These are phyloP conservation scores for Strix uralensis DNA, from an alignment of 2,113 vertebrate species.

Conservation along the genomic window DNA sequence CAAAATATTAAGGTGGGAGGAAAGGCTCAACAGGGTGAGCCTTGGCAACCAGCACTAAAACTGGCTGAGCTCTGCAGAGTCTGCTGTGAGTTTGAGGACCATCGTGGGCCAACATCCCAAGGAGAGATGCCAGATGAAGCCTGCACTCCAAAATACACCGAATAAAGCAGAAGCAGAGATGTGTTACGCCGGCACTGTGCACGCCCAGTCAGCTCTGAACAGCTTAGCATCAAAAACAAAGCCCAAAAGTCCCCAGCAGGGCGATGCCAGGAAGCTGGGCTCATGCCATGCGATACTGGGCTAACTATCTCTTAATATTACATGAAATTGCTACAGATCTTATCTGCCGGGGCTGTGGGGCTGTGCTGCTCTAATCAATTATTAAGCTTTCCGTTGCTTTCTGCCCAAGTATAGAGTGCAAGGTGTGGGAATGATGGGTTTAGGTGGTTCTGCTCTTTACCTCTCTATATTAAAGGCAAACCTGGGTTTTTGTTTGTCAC, in stretches of 20 bases:
- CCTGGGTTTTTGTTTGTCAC: not conserved
- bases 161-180: not conserved
- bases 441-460: not conserved
- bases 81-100: not conserved
- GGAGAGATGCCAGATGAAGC: not conserved
- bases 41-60: not conserved
- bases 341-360: not conserved
- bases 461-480: not conserved
- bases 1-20: not conserved
- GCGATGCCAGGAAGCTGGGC: not conserved
- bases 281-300: not conserved
- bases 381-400: not conserved
- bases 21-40: not conserved
- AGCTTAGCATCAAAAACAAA: not conserved
- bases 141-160: not conserved
- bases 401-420: not conserved
- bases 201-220: not conserved
- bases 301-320: not conserved
- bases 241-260: not conserved
- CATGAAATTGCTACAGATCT: not conserved
- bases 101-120: rapidly evolving
- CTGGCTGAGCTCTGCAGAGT: not conserved
- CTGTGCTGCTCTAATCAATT: not conserved
- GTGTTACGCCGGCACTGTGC: rapidly evolving
- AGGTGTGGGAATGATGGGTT: not conserved